Conservation (phyloP, 92 coral and sea anemone genomes). For the Micromussa lordhowensis region DNA sequence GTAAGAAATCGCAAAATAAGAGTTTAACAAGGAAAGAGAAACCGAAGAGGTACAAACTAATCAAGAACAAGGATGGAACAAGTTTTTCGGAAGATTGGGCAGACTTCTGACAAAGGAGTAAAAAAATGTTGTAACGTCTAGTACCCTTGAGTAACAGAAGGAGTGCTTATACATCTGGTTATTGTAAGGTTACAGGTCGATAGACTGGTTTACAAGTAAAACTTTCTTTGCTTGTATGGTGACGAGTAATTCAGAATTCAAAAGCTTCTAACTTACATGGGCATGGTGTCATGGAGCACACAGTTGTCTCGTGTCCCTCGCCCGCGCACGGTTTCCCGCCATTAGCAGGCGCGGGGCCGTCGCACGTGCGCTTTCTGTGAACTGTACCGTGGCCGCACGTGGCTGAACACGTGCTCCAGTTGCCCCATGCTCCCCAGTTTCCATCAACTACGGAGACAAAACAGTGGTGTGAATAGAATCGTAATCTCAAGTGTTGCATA, state of each 20-base stretch:
- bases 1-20: background rate
- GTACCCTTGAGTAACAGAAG: no score
- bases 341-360: slow-evolving; percentile 81
- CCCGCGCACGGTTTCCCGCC: slow-evolving; percentile 95
- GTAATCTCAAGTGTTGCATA: background rate
- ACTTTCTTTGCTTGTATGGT: no score
- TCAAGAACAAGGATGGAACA: background rate
- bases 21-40: no score
- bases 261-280: slow-evolving; percentile 71
- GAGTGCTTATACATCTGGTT: no score
- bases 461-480: background rate
- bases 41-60: no score
- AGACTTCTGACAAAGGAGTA: background rate
- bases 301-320: slow-evolving; percentile 81
- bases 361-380: slow-evolving; percentile 83
- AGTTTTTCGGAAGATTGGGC: background rate
- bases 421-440: slow-evolving; percentile 94
- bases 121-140: no score
- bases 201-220: no score
- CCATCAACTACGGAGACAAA: slow-evolving; percentile 74
- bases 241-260: background rate
- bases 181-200: no score
- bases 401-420: slow-evolving; percentile 92
- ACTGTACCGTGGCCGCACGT: slow-evolving; percentile 90
- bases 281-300: slow-evolving; percentile 87